Percentiles rank a stretch among this genome's conserved stretches.
phyloP scores from a whole-genome alignment of 2,888 invertebrate genomes.

The Morpho deidamia region DNA sequence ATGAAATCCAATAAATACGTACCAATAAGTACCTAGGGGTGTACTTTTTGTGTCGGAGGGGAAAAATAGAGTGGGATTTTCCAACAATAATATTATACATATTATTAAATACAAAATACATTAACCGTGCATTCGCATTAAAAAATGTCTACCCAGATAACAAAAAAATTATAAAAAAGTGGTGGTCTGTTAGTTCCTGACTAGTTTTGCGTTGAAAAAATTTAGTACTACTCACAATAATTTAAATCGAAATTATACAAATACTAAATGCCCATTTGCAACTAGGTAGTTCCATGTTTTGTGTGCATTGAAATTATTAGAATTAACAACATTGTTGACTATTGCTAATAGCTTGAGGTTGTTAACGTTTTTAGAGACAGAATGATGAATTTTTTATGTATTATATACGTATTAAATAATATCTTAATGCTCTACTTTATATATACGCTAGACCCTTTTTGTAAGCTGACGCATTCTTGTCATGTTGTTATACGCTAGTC shows the following conservation, averaged over 20 bases:
- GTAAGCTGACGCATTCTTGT: constrained; percentile 71
- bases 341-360: constrained; percentile 79
- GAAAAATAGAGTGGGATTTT: no score
- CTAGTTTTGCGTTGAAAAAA: constrained; percentile 24
- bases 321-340: constrained; percentile 77
- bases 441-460: constrained; percentile 74
- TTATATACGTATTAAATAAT: constrained; percentile 49
- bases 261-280: constrained; percentile 49
- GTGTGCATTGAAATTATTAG: constrained; percentile 71
- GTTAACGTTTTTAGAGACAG: constrained; percentile 76
- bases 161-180: not conserved
- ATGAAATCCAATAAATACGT: no score
- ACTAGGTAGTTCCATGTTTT: constrained; percentile 59
- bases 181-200: constrained; percentile 32
- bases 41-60: no score
- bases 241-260: constrained; percentile 32
- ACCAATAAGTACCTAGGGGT: no score
- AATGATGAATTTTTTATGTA: constrained; percentile 74
- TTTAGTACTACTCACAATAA: constrained; percentile 22
- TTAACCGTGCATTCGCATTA: constrained; percentile 27
- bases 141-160: not conserved
- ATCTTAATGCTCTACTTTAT: constrained; percentile 55
- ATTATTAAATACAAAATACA: no score
- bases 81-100: no score
- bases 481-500: constrained; percentile 71